phyloP scores from a whole-genome alignment of 35 echinoderm and acorn worm species.

The Diadema setosum region DNA sequence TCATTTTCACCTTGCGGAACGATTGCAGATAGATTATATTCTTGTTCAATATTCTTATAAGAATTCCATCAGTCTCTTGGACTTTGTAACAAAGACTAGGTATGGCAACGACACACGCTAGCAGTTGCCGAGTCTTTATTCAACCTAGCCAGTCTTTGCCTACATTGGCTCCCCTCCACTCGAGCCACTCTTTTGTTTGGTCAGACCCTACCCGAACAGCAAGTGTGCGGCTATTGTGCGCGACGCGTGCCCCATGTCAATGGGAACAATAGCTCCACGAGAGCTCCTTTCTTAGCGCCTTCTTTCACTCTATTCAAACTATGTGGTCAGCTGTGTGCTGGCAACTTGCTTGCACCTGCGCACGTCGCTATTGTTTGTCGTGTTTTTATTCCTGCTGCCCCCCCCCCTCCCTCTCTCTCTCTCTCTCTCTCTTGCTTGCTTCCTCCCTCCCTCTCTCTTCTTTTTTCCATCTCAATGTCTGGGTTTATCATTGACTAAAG shows the following conservation, averaged over 20 bases:
- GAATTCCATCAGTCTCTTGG: slow-evolving; percentile 21
- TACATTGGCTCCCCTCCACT: neutral
- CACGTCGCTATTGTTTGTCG: slow-evolving; percentile 13
- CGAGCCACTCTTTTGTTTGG: neutral
- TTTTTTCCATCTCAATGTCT: too few relatives aligned
- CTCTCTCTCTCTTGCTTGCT: neutral
- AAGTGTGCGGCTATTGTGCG: slow-evolving; percentile 31
- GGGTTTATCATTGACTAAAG: neutral
- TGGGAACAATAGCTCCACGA: neutral
- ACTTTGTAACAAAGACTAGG: slow-evolving; percentile 5
- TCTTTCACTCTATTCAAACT: slow-evolving; percentile 6
- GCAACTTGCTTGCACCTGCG: slow-evolving; percentile 30
- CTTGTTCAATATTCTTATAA: too few relatives aligned
- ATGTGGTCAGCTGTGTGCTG: slow-evolving; percentile 34
- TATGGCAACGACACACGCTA: neutral
- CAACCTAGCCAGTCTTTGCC: neutral
- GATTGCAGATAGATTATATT: too few relatives aligned
- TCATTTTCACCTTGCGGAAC: too few relatives aligned
- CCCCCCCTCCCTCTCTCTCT: neutral
- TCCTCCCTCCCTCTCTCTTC: neutral
- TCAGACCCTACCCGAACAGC: neutral
- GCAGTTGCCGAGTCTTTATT: slow-evolving; percentile 5
- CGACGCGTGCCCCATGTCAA: slow-evolving; percentile 20
- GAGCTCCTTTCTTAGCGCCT: neutral
- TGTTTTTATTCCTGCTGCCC: neutral